These are phyloP conservation scores for Dasyurus viverrinus DNA, from an alignment of 2,113 vertebrate genomes.

Conservation along the genomic window DNA sequence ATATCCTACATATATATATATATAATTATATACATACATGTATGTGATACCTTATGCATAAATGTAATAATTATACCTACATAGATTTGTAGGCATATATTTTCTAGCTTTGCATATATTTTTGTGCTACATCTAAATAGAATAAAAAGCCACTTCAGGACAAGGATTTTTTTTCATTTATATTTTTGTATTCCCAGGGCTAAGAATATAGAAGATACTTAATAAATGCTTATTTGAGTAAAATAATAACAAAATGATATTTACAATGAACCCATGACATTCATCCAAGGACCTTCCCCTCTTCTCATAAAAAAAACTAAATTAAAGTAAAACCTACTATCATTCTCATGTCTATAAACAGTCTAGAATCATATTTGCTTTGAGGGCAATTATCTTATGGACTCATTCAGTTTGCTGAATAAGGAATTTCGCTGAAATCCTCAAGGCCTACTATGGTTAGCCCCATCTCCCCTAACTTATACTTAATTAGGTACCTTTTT, in stretches of 20 bases:
- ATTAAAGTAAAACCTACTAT: background rate
- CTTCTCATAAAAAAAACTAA: background rate
- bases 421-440: background rate
- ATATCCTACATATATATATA: background rate
- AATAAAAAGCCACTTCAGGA: background rate
- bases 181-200: background rate
- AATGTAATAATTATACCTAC: background rate
- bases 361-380: background rate
- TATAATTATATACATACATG: background rate
- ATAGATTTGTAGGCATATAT: background rate
- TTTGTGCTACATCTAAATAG: background rate
- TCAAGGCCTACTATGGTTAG: background rate
- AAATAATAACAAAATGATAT: background rate
- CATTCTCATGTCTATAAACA: background rate
- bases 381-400: background rate
- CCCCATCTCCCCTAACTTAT: background rate
- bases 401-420: background rate
- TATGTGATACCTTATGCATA: background rate
- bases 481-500: background rate
- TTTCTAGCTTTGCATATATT: background rate
- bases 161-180: background rate
- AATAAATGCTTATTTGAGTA: background rate
- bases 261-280: background rate
- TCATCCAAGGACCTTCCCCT: background rate
- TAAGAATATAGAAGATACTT: background rate